Percentiles rank a stretch among this genome's conserved stretches.
These are phyloP conservation scores for Parthenolecanium corni DNA, from an alignment of 2,888 invertebrate species.

Conservation along the genomic window DNA sequence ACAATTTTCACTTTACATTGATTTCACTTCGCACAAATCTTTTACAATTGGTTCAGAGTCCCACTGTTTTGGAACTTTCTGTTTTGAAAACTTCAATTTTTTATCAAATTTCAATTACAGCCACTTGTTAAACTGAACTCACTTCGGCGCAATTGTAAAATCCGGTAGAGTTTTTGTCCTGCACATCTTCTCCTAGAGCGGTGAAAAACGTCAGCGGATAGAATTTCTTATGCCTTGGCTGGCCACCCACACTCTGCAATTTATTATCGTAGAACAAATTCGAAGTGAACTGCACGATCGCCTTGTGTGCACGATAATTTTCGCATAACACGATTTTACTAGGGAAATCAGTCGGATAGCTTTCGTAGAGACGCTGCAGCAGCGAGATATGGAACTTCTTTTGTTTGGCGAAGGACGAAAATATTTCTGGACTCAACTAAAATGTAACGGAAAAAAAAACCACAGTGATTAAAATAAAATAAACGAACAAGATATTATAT, in stretches of 20 bases:
- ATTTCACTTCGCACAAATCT: no score
- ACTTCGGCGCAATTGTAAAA: slow-evolving; percentile 72
- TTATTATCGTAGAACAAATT: slow-evolving; percentile 69
- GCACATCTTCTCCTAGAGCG: slow-evolving; percentile 65
- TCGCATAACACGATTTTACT: slow-evolving; percentile 69
- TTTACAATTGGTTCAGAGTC: no score
- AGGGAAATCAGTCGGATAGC: slow-evolving; percentile 59
- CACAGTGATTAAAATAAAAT: neutral
- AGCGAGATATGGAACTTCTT: slow-evolving; percentile 59
- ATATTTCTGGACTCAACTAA: slow-evolving; percentile 68
- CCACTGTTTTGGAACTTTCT: no score
- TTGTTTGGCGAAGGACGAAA: slow-evolving; percentile 59
- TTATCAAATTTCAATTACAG: no score
- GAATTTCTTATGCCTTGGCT: slow-evolving; percentile 55
- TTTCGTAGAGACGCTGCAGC: slow-evolving; percentile 63
- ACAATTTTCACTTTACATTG: no score
- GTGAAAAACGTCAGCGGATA: slow-evolving; percentile 70
- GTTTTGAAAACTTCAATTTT: no score
- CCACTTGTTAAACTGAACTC: no score
- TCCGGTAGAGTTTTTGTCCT: slow-evolving; percentile 64
- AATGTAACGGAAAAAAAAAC: slow-evolving; percentile 31
- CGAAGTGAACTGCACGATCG: slow-evolving; percentile 67
- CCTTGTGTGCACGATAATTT: slow-evolving; percentile 71
- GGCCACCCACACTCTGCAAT: slow-evolving; percentile 58
- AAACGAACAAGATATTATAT: neutral